Evolutionary conservation across 2,797 vertebrate genomes (phyloP).

Genomic region (Gymnoscopelus microlampas): DNA sequence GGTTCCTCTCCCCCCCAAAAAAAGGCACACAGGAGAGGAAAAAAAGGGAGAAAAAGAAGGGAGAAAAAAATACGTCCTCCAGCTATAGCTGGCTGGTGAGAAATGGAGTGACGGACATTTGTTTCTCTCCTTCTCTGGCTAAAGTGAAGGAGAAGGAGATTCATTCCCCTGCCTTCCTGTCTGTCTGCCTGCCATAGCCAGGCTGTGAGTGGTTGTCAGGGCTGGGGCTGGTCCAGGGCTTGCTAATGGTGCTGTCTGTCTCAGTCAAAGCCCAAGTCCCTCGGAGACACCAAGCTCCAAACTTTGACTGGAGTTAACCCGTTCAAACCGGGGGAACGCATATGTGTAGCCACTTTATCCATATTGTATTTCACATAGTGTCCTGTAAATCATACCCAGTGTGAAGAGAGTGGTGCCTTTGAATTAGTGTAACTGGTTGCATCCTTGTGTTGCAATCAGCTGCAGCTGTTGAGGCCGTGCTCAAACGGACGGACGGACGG

Average conservation of each 20-base stretch:
- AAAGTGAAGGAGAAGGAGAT: conserved; percentile 53
- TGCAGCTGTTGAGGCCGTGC: no score
- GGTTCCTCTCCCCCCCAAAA: conserved; percentile 41
- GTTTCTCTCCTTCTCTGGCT: conserved; percentile 59
- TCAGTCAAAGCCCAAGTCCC: conserved; percentile 58
- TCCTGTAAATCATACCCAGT: no score
- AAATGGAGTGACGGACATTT: conserved; percentile 67
- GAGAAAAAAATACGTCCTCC: conserved; percentile 9
- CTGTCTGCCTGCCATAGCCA: conserved; percentile 18
- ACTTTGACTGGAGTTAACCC: conserved; percentile 59
- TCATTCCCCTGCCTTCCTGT: conserved; percentile 53
- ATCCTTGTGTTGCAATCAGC: no score
- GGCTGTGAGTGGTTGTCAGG: conserved; percentile 67
- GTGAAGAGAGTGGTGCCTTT: no score
- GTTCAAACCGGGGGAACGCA: no score
- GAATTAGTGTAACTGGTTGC: no score
- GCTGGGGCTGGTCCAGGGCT: conserved; percentile 58
- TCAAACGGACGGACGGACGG: no score
- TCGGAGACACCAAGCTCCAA: conserved; percentile 45
- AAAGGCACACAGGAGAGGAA: conserved; percentile 4
- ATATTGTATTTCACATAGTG: no score
- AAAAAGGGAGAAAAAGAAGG: no score
- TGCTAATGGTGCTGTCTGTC: conserved; percentile 73
- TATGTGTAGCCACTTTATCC: no score
- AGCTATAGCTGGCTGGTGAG: conserved; percentile 43